A percentile compares a stretch with the other conserved stretches of the same genome.
Conservation (phyloP, 2,797 vertebrate species). For the Sebastes itinus region DNA sequence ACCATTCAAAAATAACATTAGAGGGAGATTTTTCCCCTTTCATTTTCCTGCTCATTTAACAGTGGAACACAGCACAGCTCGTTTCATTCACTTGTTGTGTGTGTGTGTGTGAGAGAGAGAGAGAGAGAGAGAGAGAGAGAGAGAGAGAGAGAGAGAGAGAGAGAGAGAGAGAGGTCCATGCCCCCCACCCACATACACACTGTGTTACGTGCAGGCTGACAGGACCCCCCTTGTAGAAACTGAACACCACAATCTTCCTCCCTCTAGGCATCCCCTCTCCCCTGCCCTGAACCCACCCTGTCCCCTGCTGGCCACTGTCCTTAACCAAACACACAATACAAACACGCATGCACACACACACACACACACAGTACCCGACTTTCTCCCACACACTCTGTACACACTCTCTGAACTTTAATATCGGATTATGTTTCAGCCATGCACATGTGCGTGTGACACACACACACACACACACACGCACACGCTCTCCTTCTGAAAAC, state of each 20-base stretch:
- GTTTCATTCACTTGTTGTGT: conserved; percentile 24
- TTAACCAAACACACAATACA: conserved; percentile 72
- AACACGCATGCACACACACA: conserved; percentile 27
- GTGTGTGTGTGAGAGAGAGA: neutral
- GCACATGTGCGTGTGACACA: conserved; percentile 28
- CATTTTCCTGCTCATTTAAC: conserved; percentile 20
- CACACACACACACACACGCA: conserved; percentile 28
- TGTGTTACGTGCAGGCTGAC: conserved; percentile 84
- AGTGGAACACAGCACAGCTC: neutral
- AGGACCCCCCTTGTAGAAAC: conserved; percentile 74
- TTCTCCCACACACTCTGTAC: conserved; percentile 57
- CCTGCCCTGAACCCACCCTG: conserved; percentile 89
- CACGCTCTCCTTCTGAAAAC: conserved; percentile 62
- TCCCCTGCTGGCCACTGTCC: conserved; percentile 82
- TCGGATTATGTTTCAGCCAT: conserved; percentile 71
- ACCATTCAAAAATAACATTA: conserved; percentile 29
- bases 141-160: conserved; percentile 39
- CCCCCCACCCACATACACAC: conserved; percentile 79
- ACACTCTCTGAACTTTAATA: conserved; percentile 74
- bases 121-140: neutral
- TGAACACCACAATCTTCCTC: conserved; percentile 78
- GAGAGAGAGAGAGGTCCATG: conserved; percentile 54
- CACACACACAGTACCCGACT: conserved; percentile 13
- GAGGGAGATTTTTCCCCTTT: conserved; percentile 38
- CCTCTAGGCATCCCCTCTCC: conserved; percentile 86